Percentiles rank a stretch among this genome's conserved stretches.
Conservation (phyloP, 1,140 invertebrate species). For the Nautilus pompilius region DNA sequence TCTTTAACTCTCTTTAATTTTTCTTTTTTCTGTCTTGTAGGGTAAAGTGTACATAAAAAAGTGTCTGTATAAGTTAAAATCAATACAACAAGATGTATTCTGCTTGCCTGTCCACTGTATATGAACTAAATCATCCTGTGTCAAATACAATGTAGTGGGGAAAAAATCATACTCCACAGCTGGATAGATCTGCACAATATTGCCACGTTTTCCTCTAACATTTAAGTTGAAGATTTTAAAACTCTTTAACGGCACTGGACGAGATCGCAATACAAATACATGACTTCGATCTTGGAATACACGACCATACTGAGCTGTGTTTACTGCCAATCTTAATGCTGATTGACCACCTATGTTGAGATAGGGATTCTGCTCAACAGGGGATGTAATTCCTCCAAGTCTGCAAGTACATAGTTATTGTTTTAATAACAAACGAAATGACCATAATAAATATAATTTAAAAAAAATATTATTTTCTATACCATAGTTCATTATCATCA, state of each 20-base stretch:
- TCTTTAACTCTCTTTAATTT: too few species aligned
- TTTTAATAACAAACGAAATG: neutral
- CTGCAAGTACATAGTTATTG: slow-evolving; percentile 28
- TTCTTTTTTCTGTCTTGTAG: too few species aligned
- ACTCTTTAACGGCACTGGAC: slow-evolving; percentile 22
- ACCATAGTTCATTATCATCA: neutral
- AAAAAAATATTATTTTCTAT: neutral
- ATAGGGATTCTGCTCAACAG: slow-evolving; percentile 37
- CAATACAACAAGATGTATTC: too few species aligned
- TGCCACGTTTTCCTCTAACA: slow-evolving; percentile 51
- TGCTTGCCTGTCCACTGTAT: slow-evolving; percentile 53
- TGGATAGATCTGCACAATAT: slow-evolving; percentile 52
- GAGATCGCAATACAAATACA: slow-evolving; percentile 36
- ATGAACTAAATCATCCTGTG: slow-evolving; percentile 42
- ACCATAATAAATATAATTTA: neutral
- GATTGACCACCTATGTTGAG: slow-evolving; percentile 36
- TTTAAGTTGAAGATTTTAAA: slow-evolving; percentile 44
- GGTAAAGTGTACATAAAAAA: too few species aligned
- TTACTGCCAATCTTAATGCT: slow-evolving; percentile 47
- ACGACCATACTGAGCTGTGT: slow-evolving; percentile 52
- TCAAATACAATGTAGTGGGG: slow-evolving; percentile 37
- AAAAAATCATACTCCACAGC: slow-evolving; percentile 54
- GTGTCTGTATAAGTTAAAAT: too few species aligned
- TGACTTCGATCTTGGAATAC: slow-evolving; percentile 53
- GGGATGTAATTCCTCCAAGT: slow-evolving; percentile 20